Base-by-base conservation (phyloP, 2,113 vertebrate genomes). In the Isurus oxyrinchus region DNA sequence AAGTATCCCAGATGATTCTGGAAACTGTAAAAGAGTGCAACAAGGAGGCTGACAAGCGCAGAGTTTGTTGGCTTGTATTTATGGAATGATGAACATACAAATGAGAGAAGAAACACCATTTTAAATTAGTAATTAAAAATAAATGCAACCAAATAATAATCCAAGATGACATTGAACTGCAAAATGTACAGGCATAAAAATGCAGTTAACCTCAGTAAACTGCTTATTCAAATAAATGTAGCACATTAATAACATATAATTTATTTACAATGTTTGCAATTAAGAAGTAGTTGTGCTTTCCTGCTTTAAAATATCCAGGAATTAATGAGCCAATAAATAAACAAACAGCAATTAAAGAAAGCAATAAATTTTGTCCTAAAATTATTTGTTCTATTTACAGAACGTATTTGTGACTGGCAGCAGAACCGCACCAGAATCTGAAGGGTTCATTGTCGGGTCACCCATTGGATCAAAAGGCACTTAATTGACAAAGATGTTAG, bases 191-290 rank as follows among this genome's bases (percentile, higher is more conserved):
- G 63, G 72, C 66, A 69, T 72, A 95, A 72, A 67, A 95, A 27
- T 14, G 94, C 63, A 95, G 63, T 69, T 95, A 69, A 49, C 94
- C 66, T 95, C 66, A 53, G 94, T 72, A 95, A 69, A 95, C 61
- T 95, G 94, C 94, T 95, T 95, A 95, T 95, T 95, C 63, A 95
- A 95, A 95, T 69, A 95, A 72, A 69, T 63, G 67, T 95, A 95
- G 72, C 49, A 72, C 63, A 72, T 72, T 67, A 67, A 72, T 95
- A 72, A 95, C 66, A 53, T 69, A 31, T 69, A 40, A 67, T 95
- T 95, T 95, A 67, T 95, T 95, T 95, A 95, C 94, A 69, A 59
- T 72, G 63, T 53, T 7, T 31, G 66, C 63, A 72, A 95, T 95
- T 95, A 95, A 95, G 63, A 49, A 53, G 94, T 31, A 95, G 66